These are phyloP conservation scores for Hippocampus mohnikei DNA, from an alignment of 2,113 vertebrate genomes.

Conservation along the genomic window DNA sequence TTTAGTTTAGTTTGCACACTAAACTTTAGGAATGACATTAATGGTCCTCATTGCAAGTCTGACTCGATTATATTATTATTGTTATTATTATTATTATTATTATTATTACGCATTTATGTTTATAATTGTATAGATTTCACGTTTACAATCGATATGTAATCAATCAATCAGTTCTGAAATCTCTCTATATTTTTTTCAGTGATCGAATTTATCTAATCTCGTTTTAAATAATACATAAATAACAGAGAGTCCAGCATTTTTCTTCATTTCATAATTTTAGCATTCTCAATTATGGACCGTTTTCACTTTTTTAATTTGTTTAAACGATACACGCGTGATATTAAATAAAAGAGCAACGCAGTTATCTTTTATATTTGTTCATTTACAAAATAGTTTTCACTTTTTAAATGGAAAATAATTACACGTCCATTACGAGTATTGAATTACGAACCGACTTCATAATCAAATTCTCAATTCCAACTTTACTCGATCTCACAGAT, in stretches of 20 bases:
- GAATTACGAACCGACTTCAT: neutral
- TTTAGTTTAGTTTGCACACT: neutral
- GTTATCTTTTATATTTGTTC: neutral
- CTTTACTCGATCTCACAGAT: neutral
- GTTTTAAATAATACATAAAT: neutral
- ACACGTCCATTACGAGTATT: neutral
- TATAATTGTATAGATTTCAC: too few species aligned
- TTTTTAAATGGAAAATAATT: neutral
- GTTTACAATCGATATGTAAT: neutral
- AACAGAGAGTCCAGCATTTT: neutral
- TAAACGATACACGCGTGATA: neutral
- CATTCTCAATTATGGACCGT: too few species aligned
- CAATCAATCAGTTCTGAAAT: neutral
- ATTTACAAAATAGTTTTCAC: neutral
- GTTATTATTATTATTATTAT: neutral
- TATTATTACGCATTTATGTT: neutral
- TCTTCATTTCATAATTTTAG: neutral
- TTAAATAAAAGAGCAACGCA: neutral
- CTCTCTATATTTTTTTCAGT: neutral
- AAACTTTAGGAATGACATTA: conserved; percentile 15
- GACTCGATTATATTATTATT: conserved; percentile 22
- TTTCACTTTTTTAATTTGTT: neutral
- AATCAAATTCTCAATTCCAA: neutral
- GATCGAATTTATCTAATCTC: neutral
- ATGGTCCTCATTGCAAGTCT: conserved; percentile 58